Evolutionary conservation across 1,140 invertebrate genomes (phyloP).

Genomic region (Tetramorium simillimum): DNA sequence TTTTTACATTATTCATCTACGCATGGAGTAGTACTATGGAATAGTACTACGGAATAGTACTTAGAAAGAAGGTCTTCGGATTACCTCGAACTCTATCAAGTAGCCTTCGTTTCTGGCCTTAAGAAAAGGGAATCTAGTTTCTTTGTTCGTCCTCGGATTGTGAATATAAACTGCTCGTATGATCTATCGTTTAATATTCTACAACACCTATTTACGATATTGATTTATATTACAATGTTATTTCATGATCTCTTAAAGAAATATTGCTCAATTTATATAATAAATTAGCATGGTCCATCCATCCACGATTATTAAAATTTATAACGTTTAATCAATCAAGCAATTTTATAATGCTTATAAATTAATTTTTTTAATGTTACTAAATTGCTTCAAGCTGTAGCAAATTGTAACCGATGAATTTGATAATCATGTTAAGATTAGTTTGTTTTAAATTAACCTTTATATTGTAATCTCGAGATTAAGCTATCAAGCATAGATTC

Average conservation of each 20-base stretch:
- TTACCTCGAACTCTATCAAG: background rate
- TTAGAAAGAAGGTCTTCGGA: background rate
- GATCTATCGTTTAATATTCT: constrained; percentile 1
- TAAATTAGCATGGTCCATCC: background rate
- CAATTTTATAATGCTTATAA: background rate
- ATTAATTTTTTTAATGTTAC: background rate
- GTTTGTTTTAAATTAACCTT: background rate
- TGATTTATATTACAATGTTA: constrained; percentile 5
- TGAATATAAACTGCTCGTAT: background rate
- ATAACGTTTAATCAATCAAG: background rate
- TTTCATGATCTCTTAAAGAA: background rate
- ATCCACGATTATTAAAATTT: background rate
- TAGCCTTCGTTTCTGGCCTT: constrained; percentile 9
- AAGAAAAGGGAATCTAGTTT: constrained; percentile 7
- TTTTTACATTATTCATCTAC: background rate
- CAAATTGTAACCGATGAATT: background rate
- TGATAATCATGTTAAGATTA: background rate
- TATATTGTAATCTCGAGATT: constrained; percentile 2
- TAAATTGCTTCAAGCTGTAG: background rate
- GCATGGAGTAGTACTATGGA: background rate
- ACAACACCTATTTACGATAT: background rate
- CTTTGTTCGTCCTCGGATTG: background rate
- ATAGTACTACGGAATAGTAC: background rate
- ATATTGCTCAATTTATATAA: background rate
- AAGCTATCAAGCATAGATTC: background rate